Conservation (phyloP, 1,140 invertebrate species). For the Nephila pilipes region DNA sequence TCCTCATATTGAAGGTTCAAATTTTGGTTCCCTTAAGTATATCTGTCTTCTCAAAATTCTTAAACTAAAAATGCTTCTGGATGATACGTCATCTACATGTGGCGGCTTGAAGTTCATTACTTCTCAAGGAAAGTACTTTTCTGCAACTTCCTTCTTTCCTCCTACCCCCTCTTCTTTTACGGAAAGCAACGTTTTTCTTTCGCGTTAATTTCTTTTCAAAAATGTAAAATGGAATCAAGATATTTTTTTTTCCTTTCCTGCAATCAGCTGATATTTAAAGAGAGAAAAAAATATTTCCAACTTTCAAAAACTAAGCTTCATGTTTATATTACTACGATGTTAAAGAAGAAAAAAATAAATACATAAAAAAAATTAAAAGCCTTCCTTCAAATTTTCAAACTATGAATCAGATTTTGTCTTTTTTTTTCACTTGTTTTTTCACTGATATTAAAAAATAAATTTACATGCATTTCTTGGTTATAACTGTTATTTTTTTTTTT, state of each 20-base stretch:
- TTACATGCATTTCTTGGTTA: not conserved
- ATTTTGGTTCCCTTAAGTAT: no score
- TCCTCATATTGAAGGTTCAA: no score
- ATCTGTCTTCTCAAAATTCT: not conserved
- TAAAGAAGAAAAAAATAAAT: not conserved
- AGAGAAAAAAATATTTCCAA: not conserved
- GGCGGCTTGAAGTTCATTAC: constrained; percentile 4
- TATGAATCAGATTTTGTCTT: not conserved
- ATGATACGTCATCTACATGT: constrained; percentile 11
- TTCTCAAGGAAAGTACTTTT: not conserved
- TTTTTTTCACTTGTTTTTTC: not conserved
- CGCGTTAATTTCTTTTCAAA: constrained; percentile 10
- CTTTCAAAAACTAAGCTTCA: constrained; percentile 13
- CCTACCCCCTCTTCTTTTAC: not conserved
- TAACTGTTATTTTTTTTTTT: no score
- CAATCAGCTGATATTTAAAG: constrained; percentile 4
- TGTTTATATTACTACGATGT: constrained; percentile 4
- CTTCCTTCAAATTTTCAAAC: not conserved
- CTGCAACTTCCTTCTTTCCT: not conserved
- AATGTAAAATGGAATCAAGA: constrained; percentile 16
- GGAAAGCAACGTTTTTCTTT: not conserved
- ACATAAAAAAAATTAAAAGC: not conserved
- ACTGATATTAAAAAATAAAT: not conserved
- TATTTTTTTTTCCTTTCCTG: not conserved
- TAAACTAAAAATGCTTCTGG: not conserved